These are phyloP conservation scores for Neofelis nebulosa DNA, from an alignment of 2,113 vertebrate genomes.

Conservation along the genomic window DNA sequence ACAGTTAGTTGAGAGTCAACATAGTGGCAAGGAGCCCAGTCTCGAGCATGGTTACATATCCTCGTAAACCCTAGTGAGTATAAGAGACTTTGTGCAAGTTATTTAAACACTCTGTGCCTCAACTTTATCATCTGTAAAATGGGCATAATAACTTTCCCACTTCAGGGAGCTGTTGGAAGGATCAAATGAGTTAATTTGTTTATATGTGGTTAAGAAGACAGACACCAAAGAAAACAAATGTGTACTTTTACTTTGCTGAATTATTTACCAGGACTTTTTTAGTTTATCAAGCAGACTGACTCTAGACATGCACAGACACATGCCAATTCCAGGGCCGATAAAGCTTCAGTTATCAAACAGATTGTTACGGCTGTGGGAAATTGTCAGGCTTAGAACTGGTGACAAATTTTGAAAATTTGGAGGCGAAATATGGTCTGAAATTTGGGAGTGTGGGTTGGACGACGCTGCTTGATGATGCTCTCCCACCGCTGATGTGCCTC, in stretches of 20 bases:
- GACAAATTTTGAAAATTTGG: not conserved
- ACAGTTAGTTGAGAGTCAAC: not conserved
- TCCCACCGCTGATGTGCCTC: not conserved
- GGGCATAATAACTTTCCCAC: not conserved
- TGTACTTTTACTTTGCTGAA: not conserved
- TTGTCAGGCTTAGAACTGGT: not conserved
- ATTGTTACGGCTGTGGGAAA: not conserved
- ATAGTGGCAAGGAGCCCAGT: not conserved
- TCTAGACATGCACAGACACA: not conserved
- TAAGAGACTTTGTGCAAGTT: not conserved
- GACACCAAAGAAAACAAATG: not conserved
- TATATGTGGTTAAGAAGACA: not conserved
- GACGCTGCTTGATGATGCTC: not conserved
- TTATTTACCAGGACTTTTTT: not conserved
- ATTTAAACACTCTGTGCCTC: not conserved
- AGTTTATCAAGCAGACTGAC: not conserved
- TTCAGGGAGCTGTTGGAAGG: not conserved
- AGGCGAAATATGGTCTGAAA: not conserved
- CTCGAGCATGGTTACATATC: not conserved
- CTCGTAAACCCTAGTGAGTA: not conserved
- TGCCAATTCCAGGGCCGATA: not conserved
- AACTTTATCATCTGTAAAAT: not conserved
- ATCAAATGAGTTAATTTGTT: not conserved
- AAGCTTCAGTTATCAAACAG: not conserved
- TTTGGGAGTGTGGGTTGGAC: not conserved